Evolutionary conservation across 2,113 vertebrate species (phyloP), one percentile per base, ranked within the genome.

Genomic region (human (Homo sapiens)): DNA sequence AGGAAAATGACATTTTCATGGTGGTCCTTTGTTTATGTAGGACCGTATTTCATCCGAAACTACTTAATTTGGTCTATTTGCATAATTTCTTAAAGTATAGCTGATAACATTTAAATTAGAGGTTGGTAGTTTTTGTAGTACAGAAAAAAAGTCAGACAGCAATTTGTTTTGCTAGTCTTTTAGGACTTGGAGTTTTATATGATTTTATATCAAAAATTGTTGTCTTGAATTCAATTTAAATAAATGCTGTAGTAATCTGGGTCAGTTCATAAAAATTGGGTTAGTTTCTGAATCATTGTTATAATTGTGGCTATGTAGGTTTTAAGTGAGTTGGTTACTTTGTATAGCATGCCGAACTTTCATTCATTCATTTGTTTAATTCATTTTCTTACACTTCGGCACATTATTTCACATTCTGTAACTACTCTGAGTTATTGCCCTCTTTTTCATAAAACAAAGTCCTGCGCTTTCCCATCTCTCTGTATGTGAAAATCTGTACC

Each of bases 1-100:
- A 94, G 79, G 61, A 96, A 97, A 93, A 89, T 91, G 66, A 95
- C 48, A 84, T 91, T 85, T 95, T 96, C 85, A 57, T 89, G 89
- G 73, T 79, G 83, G 82, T 48, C 82, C 25, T 96, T 78, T 80
- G 57, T 97, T 90, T 86, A 70, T 55, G 10, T 70, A 89, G 66
- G 61, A 17, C 48, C 8, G 12, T 93, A 86, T 92, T 97, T 97
- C 50, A 87, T 38, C 93, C 18, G 11, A 52, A 96, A 70, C 30
- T 73, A 64, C 40, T 96, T 79, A 55, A 83, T 91, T 97, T 97
- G 72, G 82, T 89, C 48, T 88, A 50, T 57, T 93, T 90, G 52
- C 20, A 43, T 81, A 93, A 68, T 93, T 91, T 90, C 45, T 92
- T 59, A 94, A 87, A 95, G 50, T 48, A 78, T 89, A 76, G 45